These are phyloP conservation scores for Schizotus pectinicornis DNA, from an alignment of 2,888 invertebrate genomes.

Conservation along the genomic window DNA sequence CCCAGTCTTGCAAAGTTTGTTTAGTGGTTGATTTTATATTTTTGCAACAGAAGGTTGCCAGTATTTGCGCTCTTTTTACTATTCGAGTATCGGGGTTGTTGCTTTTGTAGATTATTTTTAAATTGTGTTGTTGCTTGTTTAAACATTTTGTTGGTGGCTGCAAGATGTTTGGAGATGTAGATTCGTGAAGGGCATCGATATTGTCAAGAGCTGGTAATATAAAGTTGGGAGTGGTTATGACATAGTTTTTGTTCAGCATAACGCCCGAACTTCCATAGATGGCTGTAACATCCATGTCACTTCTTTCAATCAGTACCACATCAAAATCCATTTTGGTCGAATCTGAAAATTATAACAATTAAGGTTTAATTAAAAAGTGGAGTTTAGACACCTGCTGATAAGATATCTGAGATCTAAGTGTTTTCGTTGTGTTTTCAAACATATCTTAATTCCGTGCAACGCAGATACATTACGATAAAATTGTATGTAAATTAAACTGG, in stretches of 20 bases:
- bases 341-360: not conserved
- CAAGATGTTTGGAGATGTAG: too few relatives aligned
- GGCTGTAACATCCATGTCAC: not conserved
- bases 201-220: not conserved
- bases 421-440: too few relatives aligned
- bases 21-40: slow-evolving; percentile 26
- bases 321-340: not conserved
- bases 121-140: not conserved
- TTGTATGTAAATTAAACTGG: too few relatives aligned
- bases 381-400: too few relatives aligned
- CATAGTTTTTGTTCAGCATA: slow-evolving; percentile 32
- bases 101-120: slow-evolving; percentile 23
- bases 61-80: slow-evolving; percentile 21
- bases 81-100: slow-evolving; percentile 8
- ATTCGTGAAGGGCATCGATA: too few relatives aligned
- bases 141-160: too few relatives aligned
- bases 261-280: slow-evolving; percentile 29
- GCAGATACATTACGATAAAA: too few relatives aligned
- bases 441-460: too few relatives aligned
- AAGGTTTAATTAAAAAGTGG: not conserved
- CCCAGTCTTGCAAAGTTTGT: slow-evolving; percentile 34
- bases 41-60: slow-evolving; percentile 26
- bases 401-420: too few relatives aligned
- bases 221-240: slow-evolving; percentile 31
- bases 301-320: slow-evolving; percentile 9